Base-by-base conservation (phyloP, 92 coral and sea anemone genomes). In the Meandrina meandrites region DNA sequence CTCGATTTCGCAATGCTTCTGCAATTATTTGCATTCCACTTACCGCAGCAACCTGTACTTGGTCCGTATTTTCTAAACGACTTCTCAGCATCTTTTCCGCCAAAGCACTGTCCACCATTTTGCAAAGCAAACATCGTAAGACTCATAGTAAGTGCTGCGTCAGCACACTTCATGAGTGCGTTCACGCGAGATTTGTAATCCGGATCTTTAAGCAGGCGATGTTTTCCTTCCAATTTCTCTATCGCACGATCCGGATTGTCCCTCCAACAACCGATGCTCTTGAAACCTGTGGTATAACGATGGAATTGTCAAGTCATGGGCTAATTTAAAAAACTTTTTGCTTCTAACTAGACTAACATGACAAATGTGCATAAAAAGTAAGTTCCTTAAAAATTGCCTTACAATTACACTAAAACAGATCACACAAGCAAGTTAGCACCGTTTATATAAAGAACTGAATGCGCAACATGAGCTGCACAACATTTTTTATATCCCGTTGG, bases 41-140 rank as follows among this genome's bases (percentile, higher is more conserved):
- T 9, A 90, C 95, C 95, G 47, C 92, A 89, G 80, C 95, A 93
- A 47, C 78, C 82, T 47, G 76, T 78, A n/a, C 88, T 80, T 47
- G 87, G 77, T 56, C 95, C 95, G 31, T 84, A 84, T 79, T 80
- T 82, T 86, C 91, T 88, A 82, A 84, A 93, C n/a, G 90, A 83
- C 50, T 81, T 88, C 81, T 88, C 95, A 24, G 84, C 92, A 45
- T 85, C 85, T 32, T 47, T 85, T 24, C 91, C 96, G 32, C 98
- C 95, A 76, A 96, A 91, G 89, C 99, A 95, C 80, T 96, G 98
- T 12, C 99, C 99, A 22, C 99, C 99, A 82, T 96, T 96, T 88
- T 96, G 99, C 9, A 96, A 27, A 57, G 98, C 99, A 77, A 96
- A 96, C 87, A 94, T 84, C 70, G 69, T 81, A 60, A 93, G 74